phyloP scores from a whole-genome alignment of 1,140 invertebrate species.

The Drosophila leontia region DNA sequence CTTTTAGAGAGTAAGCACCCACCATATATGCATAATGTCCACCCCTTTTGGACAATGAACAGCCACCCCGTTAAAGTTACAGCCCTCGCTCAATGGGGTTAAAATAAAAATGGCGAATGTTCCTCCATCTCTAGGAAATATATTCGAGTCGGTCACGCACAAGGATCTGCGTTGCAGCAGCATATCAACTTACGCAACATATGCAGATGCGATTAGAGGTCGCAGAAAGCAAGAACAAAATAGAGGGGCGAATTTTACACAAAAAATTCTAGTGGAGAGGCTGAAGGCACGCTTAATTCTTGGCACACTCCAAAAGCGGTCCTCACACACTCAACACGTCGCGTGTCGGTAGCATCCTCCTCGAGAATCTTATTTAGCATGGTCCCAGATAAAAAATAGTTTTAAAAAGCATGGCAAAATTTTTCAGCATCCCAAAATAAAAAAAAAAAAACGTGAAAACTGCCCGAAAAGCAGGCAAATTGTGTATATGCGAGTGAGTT shows the following conservation, averaged over 20 bases:
- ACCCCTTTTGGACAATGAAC: conserved; percentile 65
- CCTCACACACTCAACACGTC: conserved; percentile 48
- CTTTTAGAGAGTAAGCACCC: conserved; percentile 55
- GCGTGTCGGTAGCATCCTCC: conserved; percentile 72
- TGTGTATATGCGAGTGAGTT: conserved; percentile 41
- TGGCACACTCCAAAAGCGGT: conserved; percentile 36
- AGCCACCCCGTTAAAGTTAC: conserved; percentile 63
- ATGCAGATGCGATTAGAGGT: conserved; percentile 74
- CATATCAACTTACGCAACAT: conserved; percentile 78
- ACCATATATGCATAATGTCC: conserved; percentile 71
- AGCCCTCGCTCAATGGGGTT: conserved; percentile 62
- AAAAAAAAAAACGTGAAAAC: conserved; percentile 55
- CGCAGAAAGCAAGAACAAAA: conserved; percentile 29
- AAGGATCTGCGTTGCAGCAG: conserved; percentile 46
- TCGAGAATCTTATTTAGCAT: conserved; percentile 45
- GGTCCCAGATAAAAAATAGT: conserved; percentile 57
- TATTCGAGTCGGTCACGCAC: conserved; percentile 4
- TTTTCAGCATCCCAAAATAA: conserved; percentile 47
- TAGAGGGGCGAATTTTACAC: conserved; percentile 31
- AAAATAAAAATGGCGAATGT: conserved; percentile 76
- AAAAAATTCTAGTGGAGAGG: conserved; percentile 37
- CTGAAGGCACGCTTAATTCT: conserved; percentile 46
- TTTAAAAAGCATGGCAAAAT: conserved; percentile 49
- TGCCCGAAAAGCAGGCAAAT: conserved; percentile 68
- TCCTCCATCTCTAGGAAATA: conserved; percentile 31